A percentile compares a stretch with the other conserved stretches of the same genome.
phyloP scores from a whole-genome alignment of 2,797 vertebrate species.

The Petrocephalus sullivani region DNA sequence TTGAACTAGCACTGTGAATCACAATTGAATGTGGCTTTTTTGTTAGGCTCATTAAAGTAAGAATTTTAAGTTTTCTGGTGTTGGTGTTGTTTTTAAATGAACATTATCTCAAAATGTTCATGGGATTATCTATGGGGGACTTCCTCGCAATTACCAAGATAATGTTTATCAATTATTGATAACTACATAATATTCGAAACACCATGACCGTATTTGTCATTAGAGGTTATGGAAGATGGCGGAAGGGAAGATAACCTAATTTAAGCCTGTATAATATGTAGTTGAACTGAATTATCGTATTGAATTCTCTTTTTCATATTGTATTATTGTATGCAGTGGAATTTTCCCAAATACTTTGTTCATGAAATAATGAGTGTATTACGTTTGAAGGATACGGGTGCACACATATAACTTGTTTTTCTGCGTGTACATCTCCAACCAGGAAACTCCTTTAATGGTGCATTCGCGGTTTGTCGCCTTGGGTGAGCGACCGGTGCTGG shows the following conservation, averaged over 20 bases:
- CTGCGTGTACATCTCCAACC: background rate
- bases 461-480: background rate
- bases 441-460: background rate
- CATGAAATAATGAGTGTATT: background rate
- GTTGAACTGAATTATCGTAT: background rate
- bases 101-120: background rate
- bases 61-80: background rate
- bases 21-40: constrained; percentile 12
- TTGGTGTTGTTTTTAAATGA: background rate
- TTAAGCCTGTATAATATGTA: background rate
- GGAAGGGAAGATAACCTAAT: background rate
- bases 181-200: background rate
- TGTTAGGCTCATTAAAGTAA: constrained; percentile 16
- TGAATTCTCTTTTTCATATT: background rate
- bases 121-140: background rate
- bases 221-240: background rate
- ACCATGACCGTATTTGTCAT: background rate
- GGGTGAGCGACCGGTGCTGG: background rate
- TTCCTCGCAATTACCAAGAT: background rate
- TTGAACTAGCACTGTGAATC: constrained; percentile 16
- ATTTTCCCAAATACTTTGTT: background rate
- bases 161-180: background rate
- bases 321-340: background rate
- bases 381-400: background rate
- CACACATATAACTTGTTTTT: too few species aligned